phyloP scores from a whole-genome alignment of 1,140 invertebrate genomes.

The Drosophila sechellia region DNA sequence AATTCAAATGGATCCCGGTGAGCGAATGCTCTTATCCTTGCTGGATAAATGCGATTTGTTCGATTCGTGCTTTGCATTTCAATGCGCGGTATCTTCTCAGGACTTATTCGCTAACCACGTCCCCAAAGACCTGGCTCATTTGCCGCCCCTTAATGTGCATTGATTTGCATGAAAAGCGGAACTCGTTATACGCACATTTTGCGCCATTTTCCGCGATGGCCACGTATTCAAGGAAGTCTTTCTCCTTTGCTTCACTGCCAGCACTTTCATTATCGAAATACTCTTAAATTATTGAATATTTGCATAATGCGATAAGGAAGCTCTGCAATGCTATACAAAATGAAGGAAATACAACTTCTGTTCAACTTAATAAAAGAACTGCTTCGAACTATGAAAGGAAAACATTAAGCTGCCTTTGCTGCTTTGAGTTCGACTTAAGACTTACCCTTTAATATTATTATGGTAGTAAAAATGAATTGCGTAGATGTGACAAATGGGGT shows the following conservation, averaged over 20 bases:
- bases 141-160: slow-evolving; percentile 52
- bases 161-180: slow-evolving; percentile 68
- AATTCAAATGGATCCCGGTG: slow-evolving; percentile 44
- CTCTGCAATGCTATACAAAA: background rate
- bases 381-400: background rate
- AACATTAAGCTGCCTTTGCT: background rate
- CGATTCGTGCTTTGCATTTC: slow-evolving; percentile 60
- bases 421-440: background rate
- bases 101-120: slow-evolving; percentile 14
- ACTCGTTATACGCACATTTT: slow-evolving; percentile 72
- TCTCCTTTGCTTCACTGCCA: slow-evolving; percentile 22
- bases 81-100: slow-evolving; percentile 31
- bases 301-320: slow-evolving; percentile 54
- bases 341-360: slow-evolving; percentile 17
- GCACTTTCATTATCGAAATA: slow-evolving; percentile 61
- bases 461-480: too few species aligned
- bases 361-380: slow-evolving; percentile 6
- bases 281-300: slow-evolving; percentile 64
- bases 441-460: too few species aligned
- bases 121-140: slow-evolving; percentile 51
- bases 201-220: slow-evolving; percentile 51
- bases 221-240: slow-evolving; percentile 19
- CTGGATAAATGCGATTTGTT: slow-evolving; percentile 57
- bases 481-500: too few species aligned
- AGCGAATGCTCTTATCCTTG: slow-evolving; percentile 40